Percentiles rank a stretch among this genome's conserved stretches.
Evolutionary conservation across 2,113 vertebrate genomes (phyloP).

Genomic region (Oreotrochilus melanogaster): DNA sequence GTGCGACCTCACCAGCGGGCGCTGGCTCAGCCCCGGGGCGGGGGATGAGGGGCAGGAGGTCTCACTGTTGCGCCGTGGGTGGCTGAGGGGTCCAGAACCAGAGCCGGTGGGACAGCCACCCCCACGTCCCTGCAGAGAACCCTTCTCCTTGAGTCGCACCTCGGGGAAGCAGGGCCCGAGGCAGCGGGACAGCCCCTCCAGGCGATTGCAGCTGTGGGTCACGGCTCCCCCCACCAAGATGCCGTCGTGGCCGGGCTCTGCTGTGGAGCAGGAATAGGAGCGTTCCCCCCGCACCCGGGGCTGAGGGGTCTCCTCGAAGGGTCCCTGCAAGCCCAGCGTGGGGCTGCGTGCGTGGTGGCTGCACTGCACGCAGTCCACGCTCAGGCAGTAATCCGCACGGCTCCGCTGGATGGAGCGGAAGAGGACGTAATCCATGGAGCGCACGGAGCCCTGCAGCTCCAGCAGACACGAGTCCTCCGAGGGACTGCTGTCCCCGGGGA

Average conservation of each 20-base stretch:
- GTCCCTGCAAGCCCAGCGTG: constrained; percentile 74
- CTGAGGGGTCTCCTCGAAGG: constrained; percentile 79
- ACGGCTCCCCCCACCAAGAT: constrained; percentile 53
- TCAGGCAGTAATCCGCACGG: constrained; percentile 82
- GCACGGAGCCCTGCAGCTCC: constrained; percentile 85
- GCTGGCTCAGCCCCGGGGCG: constrained; percentile 16
- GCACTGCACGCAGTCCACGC: constrained; percentile 80
- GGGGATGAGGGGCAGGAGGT: constrained; percentile 77
- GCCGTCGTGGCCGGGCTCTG: constrained; percentile 73
- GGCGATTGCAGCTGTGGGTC: constrained; percentile 91
- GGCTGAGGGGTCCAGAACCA: neutral
- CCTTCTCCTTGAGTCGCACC: constrained; percentile 79
- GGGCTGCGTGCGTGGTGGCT: constrained; percentile 74
- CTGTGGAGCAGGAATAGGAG: constrained; percentile 93
- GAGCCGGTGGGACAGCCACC: neutral
- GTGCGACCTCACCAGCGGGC: constrained; percentile 84
- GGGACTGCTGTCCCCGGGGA: constrained; percentile 92
- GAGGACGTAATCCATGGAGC: constrained; percentile 84
- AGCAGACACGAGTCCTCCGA: constrained; percentile 95
- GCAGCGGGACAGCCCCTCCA: constrained; percentile 79
- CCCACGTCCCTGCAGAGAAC: constrained; percentile 33
- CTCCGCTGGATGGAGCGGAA: constrained; percentile 87
- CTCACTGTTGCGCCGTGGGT: constrained; percentile 76
- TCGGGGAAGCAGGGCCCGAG: constrained; percentile 83
- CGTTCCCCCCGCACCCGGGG: constrained; percentile 85